Evolutionary conservation across 92 coral and sea anemone species (phyloP).

Genomic region (Epizoanthus ramosus): DNA sequence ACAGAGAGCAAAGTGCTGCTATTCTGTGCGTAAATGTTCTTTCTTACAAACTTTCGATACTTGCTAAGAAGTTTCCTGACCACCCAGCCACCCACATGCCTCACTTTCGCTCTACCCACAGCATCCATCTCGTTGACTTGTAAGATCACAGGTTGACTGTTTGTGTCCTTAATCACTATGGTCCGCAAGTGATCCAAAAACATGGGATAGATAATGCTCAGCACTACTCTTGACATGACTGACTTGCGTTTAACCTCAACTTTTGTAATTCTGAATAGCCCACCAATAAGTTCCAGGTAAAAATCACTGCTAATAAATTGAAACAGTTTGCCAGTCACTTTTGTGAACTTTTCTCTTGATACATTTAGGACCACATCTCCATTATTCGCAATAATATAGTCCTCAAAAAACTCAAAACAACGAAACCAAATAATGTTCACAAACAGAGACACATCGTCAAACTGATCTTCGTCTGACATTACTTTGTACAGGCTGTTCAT

Average conservation of each 20-base stretch:
- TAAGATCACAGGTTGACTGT: constrained; percentile 1
- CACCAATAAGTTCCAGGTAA: constrained; percentile 30
- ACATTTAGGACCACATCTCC: constrained; percentile 38
- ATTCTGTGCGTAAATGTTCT: constrained; percentile 13
- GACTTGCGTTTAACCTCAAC: neutral
- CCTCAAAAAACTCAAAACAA: constrained; percentile 20
- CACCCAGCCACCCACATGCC: constrained; percentile 55
- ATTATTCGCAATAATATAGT: constrained; percentile 14
- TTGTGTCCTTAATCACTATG: constrained; percentile 14
- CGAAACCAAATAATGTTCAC: constrained; percentile 30
- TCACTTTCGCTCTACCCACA: constrained; percentile 40
- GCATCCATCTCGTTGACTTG: constrained; percentile 42
- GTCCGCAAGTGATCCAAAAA: constrained; percentile 24
- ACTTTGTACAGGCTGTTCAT: constrained; percentile 32
- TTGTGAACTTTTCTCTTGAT: constrained; percentile 36
- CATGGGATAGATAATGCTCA: neutral
- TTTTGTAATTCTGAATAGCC: neutral
- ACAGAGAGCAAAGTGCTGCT: constrained; percentile 12
- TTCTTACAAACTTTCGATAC: constrained; percentile 12
- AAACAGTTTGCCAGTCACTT: constrained; percentile 36
- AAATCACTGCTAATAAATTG: constrained; percentile 17
- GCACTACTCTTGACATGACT: neutral
- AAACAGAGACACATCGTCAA: constrained; percentile 11
- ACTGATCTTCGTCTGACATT: constrained; percentile 15
- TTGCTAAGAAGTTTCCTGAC: constrained; percentile 36